These are phyloP conservation scores for Myripristis jacobus DNA, from an alignment of 2,797 vertebrate genomes.

Conservation along the genomic window DNA sequence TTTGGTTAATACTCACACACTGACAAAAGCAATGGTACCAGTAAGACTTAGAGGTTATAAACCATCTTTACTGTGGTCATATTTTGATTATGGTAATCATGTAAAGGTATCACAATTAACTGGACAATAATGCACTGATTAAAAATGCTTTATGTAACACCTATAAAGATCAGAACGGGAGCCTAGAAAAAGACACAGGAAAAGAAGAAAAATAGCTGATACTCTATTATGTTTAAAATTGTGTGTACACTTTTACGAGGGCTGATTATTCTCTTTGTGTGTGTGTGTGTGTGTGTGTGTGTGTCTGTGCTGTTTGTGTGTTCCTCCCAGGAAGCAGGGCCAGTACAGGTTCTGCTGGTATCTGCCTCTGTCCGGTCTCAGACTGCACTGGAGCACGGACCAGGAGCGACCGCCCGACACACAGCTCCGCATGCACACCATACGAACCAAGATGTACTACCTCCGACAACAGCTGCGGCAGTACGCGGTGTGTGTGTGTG, in stretches of 20 bases:
- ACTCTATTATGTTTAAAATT: no score
- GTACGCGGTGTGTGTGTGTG: slow-evolving; percentile 61
- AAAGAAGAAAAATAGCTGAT: neutral
- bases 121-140: no score
- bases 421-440: slow-evolving; percentile 70
- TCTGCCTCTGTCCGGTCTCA: slow-evolving; percentile 80
- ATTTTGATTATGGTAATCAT: no score
- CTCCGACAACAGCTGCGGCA: slow-evolving; percentile 74
- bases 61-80: no score
- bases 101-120: no score
- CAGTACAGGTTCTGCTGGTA: slow-evolving; percentile 86
- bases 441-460: slow-evolving; percentile 77
- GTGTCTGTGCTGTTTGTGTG: neutral
- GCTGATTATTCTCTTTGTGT: neutral
- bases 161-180: no score
- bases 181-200: neutral
- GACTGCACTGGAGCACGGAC: slow-evolving; percentile 68
- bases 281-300: neutral
- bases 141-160: no score
- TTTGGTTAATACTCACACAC: no score
- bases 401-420: slow-evolving; percentile 56
- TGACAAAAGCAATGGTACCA: no score
- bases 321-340: slow-evolving; percentile 75
- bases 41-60: no score
- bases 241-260: no score